Percentiles rank a stretch among this genome's conserved stretches.
phyloP scores from a whole-genome alignment of 2,113 vertebrate genomes.

The Hydrochoerus hydrochaeris region DNA sequence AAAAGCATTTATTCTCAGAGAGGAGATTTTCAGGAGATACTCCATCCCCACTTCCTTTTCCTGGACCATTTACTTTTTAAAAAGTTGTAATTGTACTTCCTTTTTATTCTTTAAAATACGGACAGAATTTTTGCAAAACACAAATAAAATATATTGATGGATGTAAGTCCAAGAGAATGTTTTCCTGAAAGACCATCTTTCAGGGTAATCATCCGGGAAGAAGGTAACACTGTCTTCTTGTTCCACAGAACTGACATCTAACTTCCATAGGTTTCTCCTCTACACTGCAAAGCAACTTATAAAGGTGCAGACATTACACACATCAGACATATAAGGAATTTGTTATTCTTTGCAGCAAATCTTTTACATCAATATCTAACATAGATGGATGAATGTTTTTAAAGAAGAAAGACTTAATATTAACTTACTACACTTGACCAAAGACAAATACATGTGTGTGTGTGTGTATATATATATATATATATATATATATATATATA shows the following conservation, averaged over 20 bases:
- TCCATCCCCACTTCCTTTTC: not conserved
- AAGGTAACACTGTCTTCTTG: fast-evolving
- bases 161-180: not conserved
- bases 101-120: not conserved
- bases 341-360: not conserved
- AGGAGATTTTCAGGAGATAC: not conserved
- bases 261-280: not conserved
- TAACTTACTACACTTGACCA: not conserved
- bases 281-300: not conserved
- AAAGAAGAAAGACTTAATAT: not conserved
- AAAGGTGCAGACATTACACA: not conserved
- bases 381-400: not conserved
- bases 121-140: not conserved
- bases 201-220: not conserved
- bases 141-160: not conserved
- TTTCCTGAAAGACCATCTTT: not conserved
- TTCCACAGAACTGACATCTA: no score
- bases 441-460: not conserved
- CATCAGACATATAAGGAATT: no score
- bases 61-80: not conserved
- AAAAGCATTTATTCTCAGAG: not conserved
- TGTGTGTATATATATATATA: no score
- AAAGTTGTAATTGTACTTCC: not conserved
- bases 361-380: not conserved
- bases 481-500: no score